Evolutionary conservation across 2,888 invertebrate genomes (phyloP).

Genomic region (Athalia circularis): DNA sequence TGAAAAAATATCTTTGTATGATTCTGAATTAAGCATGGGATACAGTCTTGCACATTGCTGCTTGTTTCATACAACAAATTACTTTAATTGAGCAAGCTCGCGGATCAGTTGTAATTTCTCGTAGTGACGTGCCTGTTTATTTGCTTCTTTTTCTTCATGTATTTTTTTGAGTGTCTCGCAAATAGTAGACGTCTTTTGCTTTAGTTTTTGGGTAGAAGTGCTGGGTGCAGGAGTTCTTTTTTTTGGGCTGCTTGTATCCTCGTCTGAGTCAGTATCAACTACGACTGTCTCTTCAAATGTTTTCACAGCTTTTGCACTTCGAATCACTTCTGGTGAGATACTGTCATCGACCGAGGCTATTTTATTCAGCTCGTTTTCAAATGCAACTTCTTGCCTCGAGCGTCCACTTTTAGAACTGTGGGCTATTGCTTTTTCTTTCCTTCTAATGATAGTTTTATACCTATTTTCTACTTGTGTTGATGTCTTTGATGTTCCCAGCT

Average conservation of each 20-base stretch:
- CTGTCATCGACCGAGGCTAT: slow-evolving; percentile 55
- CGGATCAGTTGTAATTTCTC: slow-evolving; percentile 4
- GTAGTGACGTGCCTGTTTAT: neutral
- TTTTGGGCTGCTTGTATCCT: neutral
- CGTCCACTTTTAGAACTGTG: slow-evolving; percentile 51
- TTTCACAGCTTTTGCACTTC: slow-evolving; percentile 39
- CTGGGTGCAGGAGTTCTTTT: neutral
- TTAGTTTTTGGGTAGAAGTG: neutral
- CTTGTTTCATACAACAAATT: neutral
- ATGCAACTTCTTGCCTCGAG: slow-evolving; percentile 46
- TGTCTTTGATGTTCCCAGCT: slow-evolving; percentile 36
- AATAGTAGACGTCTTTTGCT: neutral
- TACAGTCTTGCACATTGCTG: neutral
- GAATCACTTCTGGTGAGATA: slow-evolving; percentile 53
- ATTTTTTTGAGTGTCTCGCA: neutral
- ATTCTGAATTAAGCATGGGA: too few species aligned
- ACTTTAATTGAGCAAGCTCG: neutral
- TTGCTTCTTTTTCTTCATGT: neutral
- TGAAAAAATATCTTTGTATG: too few species aligned
- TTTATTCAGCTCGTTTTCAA: slow-evolving; percentile 52
- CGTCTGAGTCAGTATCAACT: neutral
- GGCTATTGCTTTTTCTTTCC: slow-evolving; percentile 51
- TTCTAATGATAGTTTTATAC: slow-evolving; percentile 54
- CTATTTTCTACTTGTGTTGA: slow-evolving; percentile 50
- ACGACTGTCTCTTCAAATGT: neutral